These are phyloP conservation scores for Misgurnus anguillicaudatus DNA, from an alignment of 2,113 vertebrate genomes.

Conservation along the genomic window DNA sequence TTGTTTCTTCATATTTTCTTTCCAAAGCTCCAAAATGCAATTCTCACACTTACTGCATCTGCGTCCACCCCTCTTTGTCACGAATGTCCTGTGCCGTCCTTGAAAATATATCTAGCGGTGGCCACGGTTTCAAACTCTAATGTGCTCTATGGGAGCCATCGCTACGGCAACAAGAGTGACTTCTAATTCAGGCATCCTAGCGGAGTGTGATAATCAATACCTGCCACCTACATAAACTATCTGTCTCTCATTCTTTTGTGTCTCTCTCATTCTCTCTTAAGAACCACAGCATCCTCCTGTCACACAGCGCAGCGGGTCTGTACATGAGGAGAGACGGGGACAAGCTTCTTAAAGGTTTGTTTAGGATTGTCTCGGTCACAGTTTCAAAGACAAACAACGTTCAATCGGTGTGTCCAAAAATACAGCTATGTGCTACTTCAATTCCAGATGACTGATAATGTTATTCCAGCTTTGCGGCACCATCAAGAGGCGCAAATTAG, in stretches of 20 bases:
- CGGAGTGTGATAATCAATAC: slow-evolving; percentile 36
- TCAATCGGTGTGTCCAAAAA: not conserved
- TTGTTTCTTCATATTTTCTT: slow-evolving; percentile 12
- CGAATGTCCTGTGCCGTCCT: slow-evolving; percentile 4
- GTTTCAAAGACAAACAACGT: not conserved
- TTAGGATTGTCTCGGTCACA: not conserved
- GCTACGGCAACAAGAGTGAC: slow-evolving; percentile 2
- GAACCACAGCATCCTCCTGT: not conserved
- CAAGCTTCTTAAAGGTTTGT: not conserved
- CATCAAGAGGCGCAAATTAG: no score
- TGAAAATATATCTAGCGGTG: slow-evolving; percentile 35
- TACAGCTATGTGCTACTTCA: not conserved
- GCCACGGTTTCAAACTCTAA: not conserved
- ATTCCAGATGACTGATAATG: not conserved
- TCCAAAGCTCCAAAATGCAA: slow-evolving; percentile 8
- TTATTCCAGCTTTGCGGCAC: not conserved
- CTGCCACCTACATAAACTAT: slow-evolving; percentile 13
- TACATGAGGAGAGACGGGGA: slow-evolving; percentile 43
- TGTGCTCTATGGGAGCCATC: slow-evolving; percentile 19
- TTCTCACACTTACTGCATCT: not conserved
- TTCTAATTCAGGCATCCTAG: slow-evolving; percentile 1
- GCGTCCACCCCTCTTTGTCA: not conserved
- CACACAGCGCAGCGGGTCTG: slow-evolving; percentile 58
- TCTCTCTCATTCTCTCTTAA: slow-evolving; percentile 14
- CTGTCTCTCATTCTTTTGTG: slow-evolving; percentile 16